Conservation (phyloP, 1,140 invertebrate genomes). For the Holcopasites calliopsidis region DNA sequence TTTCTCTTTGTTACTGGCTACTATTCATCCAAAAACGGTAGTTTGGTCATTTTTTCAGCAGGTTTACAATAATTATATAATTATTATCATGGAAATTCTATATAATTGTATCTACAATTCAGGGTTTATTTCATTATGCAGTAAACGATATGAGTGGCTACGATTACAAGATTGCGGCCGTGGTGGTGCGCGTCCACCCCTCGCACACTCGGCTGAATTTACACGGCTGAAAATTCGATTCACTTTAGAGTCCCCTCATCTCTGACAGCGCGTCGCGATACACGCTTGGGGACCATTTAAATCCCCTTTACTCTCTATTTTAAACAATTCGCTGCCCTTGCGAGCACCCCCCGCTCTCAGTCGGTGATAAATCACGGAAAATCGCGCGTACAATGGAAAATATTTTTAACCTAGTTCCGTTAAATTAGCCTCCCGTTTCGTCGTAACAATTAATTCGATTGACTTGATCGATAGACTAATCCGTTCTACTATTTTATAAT, state of each 20-base stretch:
- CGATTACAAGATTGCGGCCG: slow-evolving; percentile 26
- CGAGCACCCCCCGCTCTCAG: slow-evolving; percentile 13
- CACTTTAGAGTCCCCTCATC: slow-evolving; percentile 63
- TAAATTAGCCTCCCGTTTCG: neutral
- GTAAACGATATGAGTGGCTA: neutral
- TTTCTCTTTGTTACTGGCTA: neutral
- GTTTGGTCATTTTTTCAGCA: no score
- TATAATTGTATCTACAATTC: no score
- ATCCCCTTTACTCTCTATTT: slow-evolving; percentile 72
- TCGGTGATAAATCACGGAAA: slow-evolving; percentile 42
- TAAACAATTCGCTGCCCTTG: slow-evolving; percentile 67
- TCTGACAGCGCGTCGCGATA: slow-evolving; percentile 47
- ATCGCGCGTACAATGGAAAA: slow-evolving; percentile 6
- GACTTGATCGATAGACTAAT: slow-evolving; percentile 18
- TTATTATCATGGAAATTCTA: neutral
- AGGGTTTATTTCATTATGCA: no score
- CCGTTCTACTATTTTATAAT: neutral
- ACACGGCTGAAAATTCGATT: slow-evolving; percentile 74
- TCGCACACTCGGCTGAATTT: slow-evolving; percentile 49
- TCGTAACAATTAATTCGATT: slow-evolving; percentile 23
- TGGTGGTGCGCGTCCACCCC: slow-evolving; percentile 49
- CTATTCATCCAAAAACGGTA: neutral
- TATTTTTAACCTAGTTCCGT: slow-evolving; percentile 36
- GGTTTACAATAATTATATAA: no score
- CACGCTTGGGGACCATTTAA: slow-evolving; percentile 71